Evolutionary conservation across 2,797 vertebrate genomes (phyloP), one percentile per base, ranked within the genome.

Genomic region (Notolabrus celidotus): DNA sequence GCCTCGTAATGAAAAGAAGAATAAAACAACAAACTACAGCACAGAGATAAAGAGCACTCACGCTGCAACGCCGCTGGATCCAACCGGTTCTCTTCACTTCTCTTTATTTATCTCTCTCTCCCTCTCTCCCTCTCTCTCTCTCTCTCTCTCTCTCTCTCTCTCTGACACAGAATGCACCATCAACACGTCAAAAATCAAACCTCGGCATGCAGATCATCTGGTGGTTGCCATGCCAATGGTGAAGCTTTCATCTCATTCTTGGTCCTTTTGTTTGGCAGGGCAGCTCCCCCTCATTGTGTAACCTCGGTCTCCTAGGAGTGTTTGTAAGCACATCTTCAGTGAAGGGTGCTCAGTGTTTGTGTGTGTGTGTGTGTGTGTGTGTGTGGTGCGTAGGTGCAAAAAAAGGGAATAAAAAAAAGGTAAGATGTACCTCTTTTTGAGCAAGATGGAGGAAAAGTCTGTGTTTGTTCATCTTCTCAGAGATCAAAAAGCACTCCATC

Each of bases 181-280:
- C 75, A 56, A 62, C 69, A 68, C 55, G 34, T 75, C 74, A 86
- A 83, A 79, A 82, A 83, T 84, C 83, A 74, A 76, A 71, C 72
- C 67, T 68, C 23, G 8, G 67, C 14, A 27, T 67, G 77, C 66
- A 79, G 57, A 77, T 87, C 75, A 76, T 63, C 11, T 8, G 60
- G 36, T 41, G 79, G 91, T 91, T 88, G 76, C 85, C 86, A 88
- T 88, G 89, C 58, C 87, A 80, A 91, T 91, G 33, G 68, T 22
- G 58, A 88, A 80, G 86, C 87, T 80, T 86, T 87, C 73, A 90
- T 89, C 76, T 75, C 22, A 9, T 33, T 65, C 62, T 19, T 52
- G 29, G 10, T 58, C 74, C 67, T 71, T 75, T 77, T 82, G 66
- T 86, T 74, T 55, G 63, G 16, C 56, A 25, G 45, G 52, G 71